Evolutionary conservation across 2,797 vertebrate genomes (phyloP).

Genomic region (Knipowitschia caucasica): DNA sequence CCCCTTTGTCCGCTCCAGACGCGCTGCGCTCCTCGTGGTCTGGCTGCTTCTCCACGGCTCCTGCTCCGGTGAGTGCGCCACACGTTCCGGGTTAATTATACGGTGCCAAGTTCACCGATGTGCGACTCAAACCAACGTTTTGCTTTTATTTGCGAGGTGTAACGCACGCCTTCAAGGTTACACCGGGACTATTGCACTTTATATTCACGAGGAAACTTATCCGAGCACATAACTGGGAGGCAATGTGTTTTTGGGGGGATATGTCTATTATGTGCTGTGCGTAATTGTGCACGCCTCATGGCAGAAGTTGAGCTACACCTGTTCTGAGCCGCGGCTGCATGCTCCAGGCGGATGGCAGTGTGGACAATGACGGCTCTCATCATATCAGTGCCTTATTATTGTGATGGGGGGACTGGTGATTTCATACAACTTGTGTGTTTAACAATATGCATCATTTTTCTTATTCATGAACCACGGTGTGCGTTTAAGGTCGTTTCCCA

Average conservation of each 20-base stretch:
- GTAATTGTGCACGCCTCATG: conserved; percentile 10
- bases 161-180: conserved; percentile 52
- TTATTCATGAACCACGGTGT: not conserved
- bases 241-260: not conserved
- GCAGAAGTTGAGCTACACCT: conserved; percentile 46
- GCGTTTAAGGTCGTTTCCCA: conserved; percentile 1
- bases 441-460: not conserved
- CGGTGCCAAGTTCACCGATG: not conserved
- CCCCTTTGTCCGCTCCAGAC: conserved; percentile 75
- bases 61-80: conserved; percentile 71
- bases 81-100: not conserved
- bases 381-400: too few species aligned
- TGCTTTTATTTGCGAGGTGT: conserved; percentile 27
- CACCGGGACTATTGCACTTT: not conserved
- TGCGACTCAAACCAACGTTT: conserved; percentile 15
- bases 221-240: not conserved
- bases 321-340: conserved; percentile 10
- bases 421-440: not conserved
- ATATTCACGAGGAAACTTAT: conserved; percentile 47
- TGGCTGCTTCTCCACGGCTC: conserved; percentile 63
- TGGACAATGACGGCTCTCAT: conserved; percentile 19
- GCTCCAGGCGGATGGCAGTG: conserved; percentile 11
- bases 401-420: too few species aligned
- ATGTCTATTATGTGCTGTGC: not conserved
- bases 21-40: conserved; percentile 61